These are phyloP conservation scores for Heliocidaris erythrogramma DNA, from an alignment of 35 echinoderm and acorn worm species.

Conservation along the genomic window DNA sequence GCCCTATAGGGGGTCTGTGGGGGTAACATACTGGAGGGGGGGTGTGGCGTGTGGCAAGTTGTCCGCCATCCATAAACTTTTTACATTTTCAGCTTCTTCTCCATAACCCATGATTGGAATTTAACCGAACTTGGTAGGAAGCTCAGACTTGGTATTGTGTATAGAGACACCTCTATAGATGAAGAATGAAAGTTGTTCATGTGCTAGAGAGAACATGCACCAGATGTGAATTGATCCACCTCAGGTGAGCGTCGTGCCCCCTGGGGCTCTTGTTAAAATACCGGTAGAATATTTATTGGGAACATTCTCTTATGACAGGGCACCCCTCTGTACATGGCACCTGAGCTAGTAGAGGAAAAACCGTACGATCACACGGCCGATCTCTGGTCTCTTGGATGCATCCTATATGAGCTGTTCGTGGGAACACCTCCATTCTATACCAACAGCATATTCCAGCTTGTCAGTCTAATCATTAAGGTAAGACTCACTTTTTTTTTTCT, in stretches of 20 bases:
- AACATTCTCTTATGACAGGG: slow-evolving; percentile 56
- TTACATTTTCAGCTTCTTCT: too few species aligned
- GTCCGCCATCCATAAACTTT: too few species aligned
- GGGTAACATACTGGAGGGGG: too few species aligned
- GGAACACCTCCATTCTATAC: slow-evolving; percentile 99
- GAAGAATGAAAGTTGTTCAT: too few species aligned
- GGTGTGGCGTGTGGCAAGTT: too few species aligned
- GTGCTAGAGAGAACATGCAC: too few species aligned
- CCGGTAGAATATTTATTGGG: not conserved
- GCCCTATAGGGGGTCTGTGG: too few species aligned
- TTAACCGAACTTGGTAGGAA: not conserved
- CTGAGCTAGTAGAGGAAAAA: slow-evolving; percentile 98
- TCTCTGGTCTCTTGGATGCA: slow-evolving; percentile 96
- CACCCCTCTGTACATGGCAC: slow-evolving; percentile 98
- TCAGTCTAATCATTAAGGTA: slow-evolving; percentile 99
- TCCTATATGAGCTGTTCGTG: slow-evolving; percentile 95
- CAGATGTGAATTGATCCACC: too few species aligned
- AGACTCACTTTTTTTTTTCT: not conserved
- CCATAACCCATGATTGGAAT: too few species aligned
- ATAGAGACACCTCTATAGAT: too few species aligned
- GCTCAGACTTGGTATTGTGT: not conserved
- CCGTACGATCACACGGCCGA: slow-evolving; percentile 99
- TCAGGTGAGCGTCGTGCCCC: too few species aligned
- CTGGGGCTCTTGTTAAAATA: too few species aligned
- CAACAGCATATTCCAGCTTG: slow-evolving; percentile 99